These are phyloP conservation scores for Drosophila koepferae DNA, from an alignment of 2,888 invertebrate genomes.

Conservation along the genomic window DNA sequence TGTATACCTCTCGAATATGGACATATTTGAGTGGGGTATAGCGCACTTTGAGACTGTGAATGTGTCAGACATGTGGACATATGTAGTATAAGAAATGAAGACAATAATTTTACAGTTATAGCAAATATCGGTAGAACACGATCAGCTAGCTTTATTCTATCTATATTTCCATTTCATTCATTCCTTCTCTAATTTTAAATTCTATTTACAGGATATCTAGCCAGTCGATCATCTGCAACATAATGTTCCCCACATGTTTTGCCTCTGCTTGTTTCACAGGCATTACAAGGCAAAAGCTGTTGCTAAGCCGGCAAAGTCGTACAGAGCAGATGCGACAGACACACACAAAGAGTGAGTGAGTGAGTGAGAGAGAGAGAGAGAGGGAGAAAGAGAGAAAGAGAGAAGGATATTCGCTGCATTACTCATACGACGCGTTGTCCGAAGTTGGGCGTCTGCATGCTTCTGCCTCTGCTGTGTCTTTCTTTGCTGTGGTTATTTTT, in stretches of 20 bases:
- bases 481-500: constrained; percentile 68
- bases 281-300: constrained; percentile 58
- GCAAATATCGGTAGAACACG: too few relatives aligned
- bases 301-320: constrained; percentile 62
- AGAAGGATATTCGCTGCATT: constrained; percentile 40
- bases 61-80: neutral
- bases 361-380: neutral
- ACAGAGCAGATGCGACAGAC: constrained; percentile 23
- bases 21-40: neutral
- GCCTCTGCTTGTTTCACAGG: constrained; percentile 37
- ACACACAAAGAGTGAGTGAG: constrained; percentile 1
- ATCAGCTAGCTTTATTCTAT: too few relatives aligned
- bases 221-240: neutral
- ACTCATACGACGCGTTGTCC: constrained; percentile 68
- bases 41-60: neutral
- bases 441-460: constrained; percentile 28
- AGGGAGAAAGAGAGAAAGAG: neutral
- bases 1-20: constrained; percentile 31
- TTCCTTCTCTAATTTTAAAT: neutral
- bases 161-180: neutral
- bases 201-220: constrained; percentile 20
- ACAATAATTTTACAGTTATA: neutral
- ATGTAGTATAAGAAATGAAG: neutral
- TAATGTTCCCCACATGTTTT: constrained; percentile 6
- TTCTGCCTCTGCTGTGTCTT: constrained; percentile 24